These are phyloP conservation scores for Beaufortia kweichowensis DNA, from an alignment of 2,113 vertebrate genomes.

Conservation along the genomic window DNA sequence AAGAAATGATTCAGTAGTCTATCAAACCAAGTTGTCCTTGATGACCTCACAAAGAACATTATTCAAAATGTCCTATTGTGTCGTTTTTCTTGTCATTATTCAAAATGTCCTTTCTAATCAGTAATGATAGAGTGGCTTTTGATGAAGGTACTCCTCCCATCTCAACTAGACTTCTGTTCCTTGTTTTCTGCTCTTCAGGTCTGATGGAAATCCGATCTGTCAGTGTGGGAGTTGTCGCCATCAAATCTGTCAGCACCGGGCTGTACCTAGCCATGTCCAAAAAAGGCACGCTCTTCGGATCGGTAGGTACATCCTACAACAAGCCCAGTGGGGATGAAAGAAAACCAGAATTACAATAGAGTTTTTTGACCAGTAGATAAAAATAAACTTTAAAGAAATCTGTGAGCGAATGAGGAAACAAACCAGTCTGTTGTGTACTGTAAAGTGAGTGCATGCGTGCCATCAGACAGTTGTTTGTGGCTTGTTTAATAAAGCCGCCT, in stretches of 20 bases:
- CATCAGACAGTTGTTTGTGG: constrained; percentile 63
- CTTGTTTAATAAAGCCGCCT: constrained; percentile 52
- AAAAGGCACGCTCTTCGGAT: constrained; percentile 87
- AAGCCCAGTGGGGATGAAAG: not conserved
- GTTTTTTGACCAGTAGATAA: too few species aligned
- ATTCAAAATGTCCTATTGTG: constrained; percentile 20
- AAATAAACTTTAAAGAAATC: too few species aligned
- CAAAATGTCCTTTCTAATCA: constrained; percentile 59
- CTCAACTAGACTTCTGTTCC: constrained; percentile 66
- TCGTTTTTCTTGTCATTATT: too few species aligned
- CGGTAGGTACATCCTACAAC: constrained; percentile 77
- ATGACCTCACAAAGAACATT: constrained; percentile 27
- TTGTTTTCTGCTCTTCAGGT: constrained; percentile 74
- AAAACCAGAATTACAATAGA: not conserved
- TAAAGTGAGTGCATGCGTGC: constrained; percentile 67
- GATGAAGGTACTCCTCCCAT: constrained; percentile 59
- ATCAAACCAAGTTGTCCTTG: constrained; percentile 5
- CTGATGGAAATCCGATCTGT: constrained; percentile 92
- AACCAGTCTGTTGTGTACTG: too few species aligned
- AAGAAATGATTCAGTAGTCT: too few species aligned
- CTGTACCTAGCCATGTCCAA: constrained; percentile 94
- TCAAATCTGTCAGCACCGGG: constrained; percentile 87
- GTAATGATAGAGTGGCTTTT: constrained; percentile 69
- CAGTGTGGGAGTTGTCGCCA: constrained; percentile 86
- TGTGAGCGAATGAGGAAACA: too few species aligned